Percentiles rank a stretch among this genome's conserved stretches.
These are phyloP conservation scores for Oxygymnocypris stewartii DNA, from an alignment of 2,113 vertebrate genomes.

Conservation along the genomic window DNA sequence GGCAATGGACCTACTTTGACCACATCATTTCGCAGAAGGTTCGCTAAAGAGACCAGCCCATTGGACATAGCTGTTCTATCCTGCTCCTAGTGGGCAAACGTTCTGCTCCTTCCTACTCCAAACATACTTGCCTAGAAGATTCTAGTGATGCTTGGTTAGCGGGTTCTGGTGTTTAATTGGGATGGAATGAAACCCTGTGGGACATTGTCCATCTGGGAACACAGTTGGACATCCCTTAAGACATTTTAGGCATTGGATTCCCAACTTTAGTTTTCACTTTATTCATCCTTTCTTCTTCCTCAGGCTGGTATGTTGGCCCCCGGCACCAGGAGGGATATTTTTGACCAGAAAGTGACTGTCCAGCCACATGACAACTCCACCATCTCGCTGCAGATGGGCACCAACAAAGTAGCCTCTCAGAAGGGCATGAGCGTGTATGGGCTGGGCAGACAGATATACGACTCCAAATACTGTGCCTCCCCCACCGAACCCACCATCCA, in stretches of 20 bases:
- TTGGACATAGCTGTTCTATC: background rate
- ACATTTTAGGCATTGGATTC: background rate
- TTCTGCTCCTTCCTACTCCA: background rate
- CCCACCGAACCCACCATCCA: slow-evolving; percentile 80
- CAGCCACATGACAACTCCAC: slow-evolving; percentile 85
- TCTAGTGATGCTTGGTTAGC: too few species aligned
- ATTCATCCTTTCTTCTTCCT: slow-evolving; percentile 25
- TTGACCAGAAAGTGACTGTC: slow-evolving; percentile 82
- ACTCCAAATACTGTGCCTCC: slow-evolving; percentile 86
- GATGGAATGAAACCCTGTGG: background rate
- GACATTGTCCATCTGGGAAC: background rate
- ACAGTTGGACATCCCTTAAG: background rate
- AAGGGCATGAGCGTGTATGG: slow-evolving; percentile 89
- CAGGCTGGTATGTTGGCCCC: slow-evolving; percentile 87
- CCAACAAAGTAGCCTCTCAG: slow-evolving; percentile 89
- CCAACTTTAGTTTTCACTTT: background rate
- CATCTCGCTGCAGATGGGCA: slow-evolving; percentile 90
- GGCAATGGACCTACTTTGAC: background rate
- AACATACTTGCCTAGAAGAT: background rate
- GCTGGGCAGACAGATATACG: slow-evolving; percentile 88
- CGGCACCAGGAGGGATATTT: slow-evolving; percentile 87
- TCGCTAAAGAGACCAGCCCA: background rate
- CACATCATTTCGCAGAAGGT: background rate
- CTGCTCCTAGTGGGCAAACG: background rate
- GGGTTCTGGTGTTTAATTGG: background rate